Base-by-base conservation (phyloP, 2,888 invertebrate genomes). In the Acleris literana region DNA sequence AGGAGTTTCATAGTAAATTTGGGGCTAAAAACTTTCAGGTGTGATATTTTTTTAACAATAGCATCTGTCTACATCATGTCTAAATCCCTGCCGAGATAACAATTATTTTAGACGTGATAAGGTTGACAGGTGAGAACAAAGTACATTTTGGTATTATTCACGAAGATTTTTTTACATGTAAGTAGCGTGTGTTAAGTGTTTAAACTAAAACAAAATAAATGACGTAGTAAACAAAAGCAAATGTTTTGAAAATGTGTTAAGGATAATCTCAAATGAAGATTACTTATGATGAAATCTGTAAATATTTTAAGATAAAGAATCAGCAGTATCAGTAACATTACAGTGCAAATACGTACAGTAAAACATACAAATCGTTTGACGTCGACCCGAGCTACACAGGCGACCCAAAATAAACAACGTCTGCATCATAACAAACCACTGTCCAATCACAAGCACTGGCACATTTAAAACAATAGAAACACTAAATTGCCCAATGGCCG, bases 381-480 rank as follows among this genome's bases (percentile, higher is more conserved):
- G 46, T 43, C 17, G 46, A 29, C n/a, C 64, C 46, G 46, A 59
- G 57, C 52, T 52, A 55, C 62, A 53, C 63, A 46, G 25, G 48
- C 52, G 56, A 56, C 60, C 69, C 67, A 69, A 71, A 70, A 71
- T 64, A 70, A 71, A 71, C 60, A 71, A 60, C 43, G 49, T 55
- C 43, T 65, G 64, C 70, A 71, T 67, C 68, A 68, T 66, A 69
- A 70, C 70, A 70, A 68, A 68, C 58, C 58, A 65, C 69, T 52
- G 44, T 54, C 65, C 65, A 52, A 49, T 63, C 49, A 61, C 55
- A 55, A 46, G 39, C 60, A 55, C 51, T 43, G 22, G 18, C 56
- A 57, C 51, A 59, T 44, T n/a, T 20, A 43, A 57, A 59, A 65
- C 67, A 64, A 65, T 54, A 54, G 66, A 70, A 29, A 46, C 62